These are phyloP conservation scores for Epinotia demarniana DNA, from an alignment of 2,888 invertebrate genomes.

Conservation along the genomic window DNA sequence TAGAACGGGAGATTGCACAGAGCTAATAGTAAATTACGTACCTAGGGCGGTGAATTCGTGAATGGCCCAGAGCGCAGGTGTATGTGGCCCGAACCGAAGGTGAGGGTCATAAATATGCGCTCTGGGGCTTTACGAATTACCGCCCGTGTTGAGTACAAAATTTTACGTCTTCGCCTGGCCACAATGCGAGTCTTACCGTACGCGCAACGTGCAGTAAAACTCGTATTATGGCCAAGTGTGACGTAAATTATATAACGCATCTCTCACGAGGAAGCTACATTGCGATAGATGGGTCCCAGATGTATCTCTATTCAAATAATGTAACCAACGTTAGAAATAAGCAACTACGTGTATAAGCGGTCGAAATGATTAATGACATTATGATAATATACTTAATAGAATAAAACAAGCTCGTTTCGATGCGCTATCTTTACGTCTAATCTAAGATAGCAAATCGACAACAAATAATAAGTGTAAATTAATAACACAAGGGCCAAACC, in stretches of 20 bases:
- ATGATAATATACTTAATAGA: slow-evolving; percentile 4
- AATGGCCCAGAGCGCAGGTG: too few species aligned
- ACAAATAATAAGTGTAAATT: slow-evolving; percentile 58
- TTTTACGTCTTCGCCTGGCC: too few species aligned
- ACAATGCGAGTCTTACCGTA: too few species aligned
- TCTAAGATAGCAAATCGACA: slow-evolving; percentile 56
- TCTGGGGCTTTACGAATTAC: too few species aligned
- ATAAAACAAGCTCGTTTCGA: slow-evolving; percentile 52
- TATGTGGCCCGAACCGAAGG: too few species aligned
- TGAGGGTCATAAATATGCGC: too few species aligned
- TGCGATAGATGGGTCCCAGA: slow-evolving; percentile 32
- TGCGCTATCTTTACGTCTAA: slow-evolving; percentile 56
- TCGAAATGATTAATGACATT: slow-evolving; percentile 55
- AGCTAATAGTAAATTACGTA: too few species aligned
- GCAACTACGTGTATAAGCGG: slow-evolving; percentile 58
- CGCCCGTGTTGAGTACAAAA: too few species aligned
- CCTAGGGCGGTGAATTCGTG: too few species aligned
- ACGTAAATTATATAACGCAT: background rate
- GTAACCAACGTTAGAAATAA: slow-evolving; percentile 55
- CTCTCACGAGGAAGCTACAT: background rate
- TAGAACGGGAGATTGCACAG: background rate
- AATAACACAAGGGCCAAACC: slow-evolving; percentile 80
- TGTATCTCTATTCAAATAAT: slow-evolving; percentile 47
- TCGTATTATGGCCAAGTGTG: too few species aligned
- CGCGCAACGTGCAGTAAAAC: too few species aligned